These are phyloP conservation scores for Odocoileus hemionus DNA, from an alignment of 2,113 vertebrate species.

Conservation along the genomic window DNA sequence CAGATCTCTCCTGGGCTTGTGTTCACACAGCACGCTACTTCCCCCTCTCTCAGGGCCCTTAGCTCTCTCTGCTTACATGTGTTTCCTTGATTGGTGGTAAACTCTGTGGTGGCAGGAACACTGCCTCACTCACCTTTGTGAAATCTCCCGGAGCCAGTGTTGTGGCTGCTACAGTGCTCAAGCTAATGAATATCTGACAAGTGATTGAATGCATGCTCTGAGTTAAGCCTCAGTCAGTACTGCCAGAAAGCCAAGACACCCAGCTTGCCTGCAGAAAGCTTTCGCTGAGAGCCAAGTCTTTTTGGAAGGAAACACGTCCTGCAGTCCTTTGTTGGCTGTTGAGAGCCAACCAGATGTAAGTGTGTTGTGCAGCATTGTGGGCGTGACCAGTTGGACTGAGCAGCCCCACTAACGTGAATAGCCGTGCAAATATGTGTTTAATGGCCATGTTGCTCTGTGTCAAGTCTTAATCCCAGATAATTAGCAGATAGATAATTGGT, in stretches of 20 bases:
- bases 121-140: not conserved
- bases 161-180: not conserved
- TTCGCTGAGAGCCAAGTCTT: conserved; percentile 17
- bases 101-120: not conserved
- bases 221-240: conserved; percentile 15
- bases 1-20: not conserved
- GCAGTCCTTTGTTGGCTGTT: conserved; percentile 47
- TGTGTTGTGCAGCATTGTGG: conserved; percentile 42
- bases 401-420: conserved; percentile 67
- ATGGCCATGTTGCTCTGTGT: conserved; percentile 73
- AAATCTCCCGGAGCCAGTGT: not conserved
- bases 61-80: not conserved
- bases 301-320: conserved; percentile 54
- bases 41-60: not conserved
- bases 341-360: conserved; percentile 33
- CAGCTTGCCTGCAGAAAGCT: not conserved
- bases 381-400: conserved; percentile 60
- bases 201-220: conserved; percentile 19
- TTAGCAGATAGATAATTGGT: conserved; percentile 75
- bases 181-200: conserved; percentile 33
- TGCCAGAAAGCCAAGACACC: conserved; percentile 44
- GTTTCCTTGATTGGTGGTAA: not conserved
- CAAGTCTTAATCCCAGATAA: conserved; percentile 74
- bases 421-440: conserved; percentile 73
- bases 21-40: not conserved